Evolutionary conservation across 2,797 vertebrate genomes (phyloP), one percentile per base, ranked within the genome.

Genomic region (Mycteria americana): DNA sequence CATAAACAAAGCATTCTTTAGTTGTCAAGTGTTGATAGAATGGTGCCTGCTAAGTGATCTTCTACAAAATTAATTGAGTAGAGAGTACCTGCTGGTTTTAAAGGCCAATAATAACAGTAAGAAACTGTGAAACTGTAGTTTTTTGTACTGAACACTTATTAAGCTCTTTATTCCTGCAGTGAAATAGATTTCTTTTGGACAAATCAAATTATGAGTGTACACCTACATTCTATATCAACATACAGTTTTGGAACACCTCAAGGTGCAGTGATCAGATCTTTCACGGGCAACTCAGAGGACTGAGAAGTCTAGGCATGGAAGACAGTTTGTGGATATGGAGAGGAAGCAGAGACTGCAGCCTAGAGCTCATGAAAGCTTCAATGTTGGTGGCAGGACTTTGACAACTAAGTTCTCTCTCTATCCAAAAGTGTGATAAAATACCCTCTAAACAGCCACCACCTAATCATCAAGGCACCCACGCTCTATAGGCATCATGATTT

Each of bases 1-100:
- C 83, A 53, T 7, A 83, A 69, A 56, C 11, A 62, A 91, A 96
- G 79, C 79, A 91, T 41, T 92, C 70, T 85, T 88, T 33, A 57
- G 59, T 88, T 96, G 53, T 93, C 57, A 92, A 85, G 33, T 92
- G 45, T 27, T 94, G 74, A 92, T 95, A 89, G 97, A 80, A 95
- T 56, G 60, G 4, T 60, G 56, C 83, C 81, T 94, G 76, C 79
- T 93, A 96, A 88, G 82, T 82, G 60, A 97, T 95, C 88, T 96
- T 92, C 93, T 63, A 57, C 3, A 54, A 96, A 97, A 97, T 97
- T 98, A 97, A 98, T 96, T 96, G 92, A 97, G 57, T 69, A 94
- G 91, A 86, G 84, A 46, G 23, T 33, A 92, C 88, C 85, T 90
- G 89, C 82, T 89, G 37, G 15, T 93, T 96, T 96, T 83, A 97